Evolutionary conservation across 1,140 invertebrate species (phyloP).

Genomic region (Drosophila watanabei): DNA sequence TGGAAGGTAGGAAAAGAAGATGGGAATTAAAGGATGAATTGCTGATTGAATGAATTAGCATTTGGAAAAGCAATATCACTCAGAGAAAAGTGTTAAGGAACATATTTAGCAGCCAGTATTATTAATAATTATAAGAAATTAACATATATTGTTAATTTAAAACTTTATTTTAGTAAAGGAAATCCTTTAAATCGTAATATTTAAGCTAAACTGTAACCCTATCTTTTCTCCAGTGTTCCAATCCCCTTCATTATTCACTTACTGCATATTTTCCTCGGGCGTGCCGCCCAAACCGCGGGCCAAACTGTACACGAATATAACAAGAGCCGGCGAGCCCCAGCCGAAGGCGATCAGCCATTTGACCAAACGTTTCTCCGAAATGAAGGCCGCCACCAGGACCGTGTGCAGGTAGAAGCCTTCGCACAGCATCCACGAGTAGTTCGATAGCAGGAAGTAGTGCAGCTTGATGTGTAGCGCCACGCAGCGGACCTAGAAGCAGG

Average conservation of each 20-base stretch:
- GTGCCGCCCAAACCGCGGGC: slow-evolving; percentile 87
- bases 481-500: slow-evolving; percentile 86
- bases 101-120: too few species aligned
- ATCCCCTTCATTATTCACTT: slow-evolving; percentile 86
- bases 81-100: not conserved
- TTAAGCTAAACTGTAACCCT: too few species aligned
- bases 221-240: slow-evolving; percentile 4
- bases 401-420: slow-evolving; percentile 98
- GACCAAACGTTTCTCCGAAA: slow-evolving; percentile 93
- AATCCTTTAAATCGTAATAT: not conserved
- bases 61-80: slow-evolving; percentile 32
- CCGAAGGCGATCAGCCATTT: slow-evolving; percentile 93
- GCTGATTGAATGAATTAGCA: slow-evolving; percentile 49
- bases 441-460: slow-evolving; percentile 95
- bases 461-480: slow-evolving; percentile 93
- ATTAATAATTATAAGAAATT: too few species aligned
- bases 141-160: not conserved
- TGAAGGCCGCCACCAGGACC: slow-evolving; percentile 95
- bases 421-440: slow-evolving; percentile 98
- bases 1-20: slow-evolving; percentile 78
- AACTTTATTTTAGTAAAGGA: not conserved
- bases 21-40: slow-evolving; percentile 2
- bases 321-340: slow-evolving; percentile 92
- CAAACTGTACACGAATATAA: slow-evolving; percentile 89
- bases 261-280: slow-evolving; percentile 87